Evolutionary conservation across 2,113 vertebrate genomes (phyloP).

Genomic region (Passer montanus): DNA sequence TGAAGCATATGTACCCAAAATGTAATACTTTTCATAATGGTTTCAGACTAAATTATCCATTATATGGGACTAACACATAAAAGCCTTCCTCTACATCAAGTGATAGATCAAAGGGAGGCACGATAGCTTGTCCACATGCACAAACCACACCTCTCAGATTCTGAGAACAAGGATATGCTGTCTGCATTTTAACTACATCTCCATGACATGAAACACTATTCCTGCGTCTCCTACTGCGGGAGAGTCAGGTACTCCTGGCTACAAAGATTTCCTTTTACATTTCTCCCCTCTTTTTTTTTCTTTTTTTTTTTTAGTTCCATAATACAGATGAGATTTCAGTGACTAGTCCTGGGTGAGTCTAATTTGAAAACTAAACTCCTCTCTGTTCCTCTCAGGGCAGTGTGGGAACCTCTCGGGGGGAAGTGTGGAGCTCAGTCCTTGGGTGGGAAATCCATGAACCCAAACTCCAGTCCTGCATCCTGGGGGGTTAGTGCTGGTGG

Average conservation of each 20-base stretch:
- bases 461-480: background rate
- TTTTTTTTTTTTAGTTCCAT: background rate
- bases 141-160: slow-evolving; percentile 73
- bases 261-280: slow-evolving; percentile 71
- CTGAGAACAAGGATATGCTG: slow-evolving; percentile 67
- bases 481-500: background rate
- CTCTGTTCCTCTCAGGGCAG: background rate
- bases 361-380: slow-evolving; percentile 61
- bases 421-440: background rate
- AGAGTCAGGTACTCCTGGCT: slow-evolving; percentile 70
- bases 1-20: slow-evolving; percentile 66
- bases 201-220: slow-evolving; percentile 74
- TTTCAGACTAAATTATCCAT: slow-evolving; percentile 75
- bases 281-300: slow-evolving; percentile 8
- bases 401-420: background rate
- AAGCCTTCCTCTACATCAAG: slow-evolving; percentile 74
- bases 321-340: slow-evolving; percentile 56
- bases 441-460: background rate
- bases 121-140: slow-evolving; percentile 68
- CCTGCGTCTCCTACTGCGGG: slow-evolving; percentile 67
- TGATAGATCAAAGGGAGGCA: slow-evolving; percentile 76
- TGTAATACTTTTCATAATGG: slow-evolving; percentile 68
- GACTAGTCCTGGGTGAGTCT: slow-evolving; percentile 60
- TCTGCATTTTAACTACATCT: slow-evolving; percentile 79
- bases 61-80: slow-evolving; percentile 71